Evolutionary conservation across 2,888 invertebrate species (phyloP), one percentile per base, ranked within the genome.

Genomic region (Leucania comma): DNA sequence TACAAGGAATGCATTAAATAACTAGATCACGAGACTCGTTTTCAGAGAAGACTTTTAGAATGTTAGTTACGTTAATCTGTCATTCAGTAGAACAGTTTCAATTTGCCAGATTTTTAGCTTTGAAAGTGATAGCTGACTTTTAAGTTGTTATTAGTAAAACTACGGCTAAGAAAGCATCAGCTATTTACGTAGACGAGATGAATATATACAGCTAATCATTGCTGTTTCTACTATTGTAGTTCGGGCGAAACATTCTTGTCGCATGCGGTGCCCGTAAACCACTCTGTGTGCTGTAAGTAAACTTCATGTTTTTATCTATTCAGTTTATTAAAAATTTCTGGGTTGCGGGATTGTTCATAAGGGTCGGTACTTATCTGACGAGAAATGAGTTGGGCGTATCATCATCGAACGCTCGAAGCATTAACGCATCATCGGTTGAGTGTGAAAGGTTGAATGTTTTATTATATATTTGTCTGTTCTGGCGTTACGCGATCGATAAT

Each of bases 1-100:
- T 71, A 74, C 68, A 60, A 72, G 32, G 77, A 84, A 85, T 82
- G 82, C 77, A 78, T 85, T 82, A 80, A 80, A 83, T 71, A 77
- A 81, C 63, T 56, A 72, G 62, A 77, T 79, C 81, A 70, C 53
- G 68, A 77, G 71, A 69, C 60, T 77, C 56, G 67, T 64, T 81
- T 78, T 73, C 54, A 54, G 64, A 70, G 56, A n/a, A 51, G 22
- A 51, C 29, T 57, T 75, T 70, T 46, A 42, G 9, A 35, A 59
- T 54, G 26, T 22, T 50, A 58, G 29, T 56, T 62, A 26, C 17
- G 5, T 57, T 48, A 67, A n/a, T 59, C 75, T 54, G 38, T 10
- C n/a, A 22, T 54, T 59, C 12, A 22, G 20, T 17, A 14, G 22
- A 14, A 26, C 14, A 26, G 24, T 46, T 58, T 65, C 22, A 46